phyloP scores from a whole-genome alignment of 2,113 vertebrate species.

The Sapayoa aenigma region DNA sequence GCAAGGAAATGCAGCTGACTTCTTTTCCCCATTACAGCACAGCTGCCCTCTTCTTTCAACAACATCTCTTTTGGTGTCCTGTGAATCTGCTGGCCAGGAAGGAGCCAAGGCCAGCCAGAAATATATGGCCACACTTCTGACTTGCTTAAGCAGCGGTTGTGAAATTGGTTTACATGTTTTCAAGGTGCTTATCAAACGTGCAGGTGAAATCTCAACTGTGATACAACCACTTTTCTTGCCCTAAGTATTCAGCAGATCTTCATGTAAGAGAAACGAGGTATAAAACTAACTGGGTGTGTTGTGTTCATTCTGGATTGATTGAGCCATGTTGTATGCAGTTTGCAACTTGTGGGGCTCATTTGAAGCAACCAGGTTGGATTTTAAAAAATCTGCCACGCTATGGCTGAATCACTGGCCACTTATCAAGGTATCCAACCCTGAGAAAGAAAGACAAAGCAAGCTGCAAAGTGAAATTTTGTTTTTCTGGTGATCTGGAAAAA shows the following conservation, averaged over 20 bases:
- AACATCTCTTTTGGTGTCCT: neutral
- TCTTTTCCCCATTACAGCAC: neutral
- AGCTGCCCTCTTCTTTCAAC: neutral
- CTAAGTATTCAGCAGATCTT: neutral
- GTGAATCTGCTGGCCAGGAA: neutral
- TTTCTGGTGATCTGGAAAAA: neutral
- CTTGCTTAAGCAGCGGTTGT: neutral
- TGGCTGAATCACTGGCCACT: accelerated
- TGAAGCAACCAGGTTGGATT: neutral
- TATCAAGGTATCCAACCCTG: neutral
- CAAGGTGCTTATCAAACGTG: neutral
- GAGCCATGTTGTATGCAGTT: neutral
- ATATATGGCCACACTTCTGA: neutral
- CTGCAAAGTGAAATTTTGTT: neutral
- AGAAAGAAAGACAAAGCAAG: neutral
- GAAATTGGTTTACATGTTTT: neutral
- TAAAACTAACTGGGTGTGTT: neutral
- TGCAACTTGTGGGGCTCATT: neutral
- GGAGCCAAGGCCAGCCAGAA: neutral
- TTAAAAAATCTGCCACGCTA: neutral
- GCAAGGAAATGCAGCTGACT: neutral
- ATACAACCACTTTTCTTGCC: neutral
- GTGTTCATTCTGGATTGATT: accelerated
- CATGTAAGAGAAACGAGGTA: neutral
- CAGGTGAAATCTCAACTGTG: neutral